Evolutionary conservation across 2,797 vertebrate genomes (phyloP).

Genomic region (Acropternis orthonyx): DNA sequence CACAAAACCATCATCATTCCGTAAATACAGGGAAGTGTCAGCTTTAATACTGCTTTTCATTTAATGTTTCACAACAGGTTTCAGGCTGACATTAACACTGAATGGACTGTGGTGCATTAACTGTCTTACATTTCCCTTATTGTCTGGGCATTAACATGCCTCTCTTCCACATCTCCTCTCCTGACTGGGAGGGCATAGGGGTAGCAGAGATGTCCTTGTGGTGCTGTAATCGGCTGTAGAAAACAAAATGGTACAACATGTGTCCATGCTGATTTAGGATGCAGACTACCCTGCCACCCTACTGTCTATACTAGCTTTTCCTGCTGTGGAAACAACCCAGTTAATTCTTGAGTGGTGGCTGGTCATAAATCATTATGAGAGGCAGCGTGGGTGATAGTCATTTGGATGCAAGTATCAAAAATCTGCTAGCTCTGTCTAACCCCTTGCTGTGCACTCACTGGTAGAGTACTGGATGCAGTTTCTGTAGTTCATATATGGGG

Average conservation of each 20-base stretch:
- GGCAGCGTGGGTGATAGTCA: not conserved
- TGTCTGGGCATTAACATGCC: not conserved
- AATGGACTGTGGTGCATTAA: not conserved
- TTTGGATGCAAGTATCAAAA: not conserved
- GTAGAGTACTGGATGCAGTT: not conserved
- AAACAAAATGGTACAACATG: not conserved
- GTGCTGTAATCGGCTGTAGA: not conserved
- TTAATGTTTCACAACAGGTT: not conserved
- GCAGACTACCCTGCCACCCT: not conserved
- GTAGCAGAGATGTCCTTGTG: not conserved
- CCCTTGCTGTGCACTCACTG: not conserved
- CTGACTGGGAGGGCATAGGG: not conserved
- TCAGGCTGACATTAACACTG: not conserved
- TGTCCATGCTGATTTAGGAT: not conserved
- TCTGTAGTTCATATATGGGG: not conserved
- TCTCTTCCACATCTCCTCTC: not conserved
- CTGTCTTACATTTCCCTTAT: not conserved
- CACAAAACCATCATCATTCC: not conserved
- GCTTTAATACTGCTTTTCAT: not conserved
- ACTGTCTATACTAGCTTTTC: not conserved
- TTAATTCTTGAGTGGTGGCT: not conserved
- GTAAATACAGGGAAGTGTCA: not conserved
- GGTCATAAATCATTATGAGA: conserved; percentile 8
- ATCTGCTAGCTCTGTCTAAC: not conserved
- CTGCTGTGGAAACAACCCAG: not conserved